These are phyloP conservation scores for Theonella swinhoei DNA, from an alignment of 37 sponge, comb jelly and placozoan species.

Conservation along the genomic window DNA sequence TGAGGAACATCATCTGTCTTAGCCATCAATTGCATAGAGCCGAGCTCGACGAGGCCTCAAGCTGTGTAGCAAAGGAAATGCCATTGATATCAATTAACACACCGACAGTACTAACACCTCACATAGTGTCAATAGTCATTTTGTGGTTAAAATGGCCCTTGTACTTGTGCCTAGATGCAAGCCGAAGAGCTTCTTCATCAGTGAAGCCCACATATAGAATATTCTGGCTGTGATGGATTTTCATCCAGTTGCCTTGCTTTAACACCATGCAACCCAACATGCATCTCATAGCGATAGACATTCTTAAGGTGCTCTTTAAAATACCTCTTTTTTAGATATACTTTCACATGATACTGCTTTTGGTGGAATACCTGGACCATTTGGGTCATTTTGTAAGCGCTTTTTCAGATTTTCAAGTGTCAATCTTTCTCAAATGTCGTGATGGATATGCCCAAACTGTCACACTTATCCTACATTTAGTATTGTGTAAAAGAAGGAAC, in stretches of 20 bases:
- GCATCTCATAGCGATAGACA: conserved; percentile 46
- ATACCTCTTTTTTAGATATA: background rate
- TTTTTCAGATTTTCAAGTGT: conserved; percentile 24
- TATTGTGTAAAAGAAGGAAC: background rate
- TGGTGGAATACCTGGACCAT: conserved; percentile 55
- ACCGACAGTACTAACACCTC: too few species aligned
- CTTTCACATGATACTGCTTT: conserved; percentile 48
- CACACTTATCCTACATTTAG: background rate
- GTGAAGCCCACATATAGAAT: conserved; percentile 15
- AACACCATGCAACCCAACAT: conserved; percentile 43
- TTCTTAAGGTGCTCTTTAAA: conserved; percentile 37
- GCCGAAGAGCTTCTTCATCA: conserved; percentile 39
- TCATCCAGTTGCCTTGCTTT: conserved; percentile 32
- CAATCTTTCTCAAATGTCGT: conserved; percentile 30
- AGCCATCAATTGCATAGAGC: too few species aligned
- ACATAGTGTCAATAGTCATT: conserved; percentile 46
- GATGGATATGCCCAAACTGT: background rate
- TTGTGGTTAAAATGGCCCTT: conserved; percentile 40
- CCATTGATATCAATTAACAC: too few species aligned
- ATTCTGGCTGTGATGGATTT: background rate
- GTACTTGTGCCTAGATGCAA: conserved; percentile 38
- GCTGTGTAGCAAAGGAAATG: too few species aligned
- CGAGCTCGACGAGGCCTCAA: too few species aligned
- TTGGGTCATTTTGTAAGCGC: conserved; percentile 28
- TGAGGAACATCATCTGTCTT: background rate